Evolutionary conservation across 2,113 vertebrate species (phyloP).

Genomic region (Tetraodon nigroviridis): DNA sequence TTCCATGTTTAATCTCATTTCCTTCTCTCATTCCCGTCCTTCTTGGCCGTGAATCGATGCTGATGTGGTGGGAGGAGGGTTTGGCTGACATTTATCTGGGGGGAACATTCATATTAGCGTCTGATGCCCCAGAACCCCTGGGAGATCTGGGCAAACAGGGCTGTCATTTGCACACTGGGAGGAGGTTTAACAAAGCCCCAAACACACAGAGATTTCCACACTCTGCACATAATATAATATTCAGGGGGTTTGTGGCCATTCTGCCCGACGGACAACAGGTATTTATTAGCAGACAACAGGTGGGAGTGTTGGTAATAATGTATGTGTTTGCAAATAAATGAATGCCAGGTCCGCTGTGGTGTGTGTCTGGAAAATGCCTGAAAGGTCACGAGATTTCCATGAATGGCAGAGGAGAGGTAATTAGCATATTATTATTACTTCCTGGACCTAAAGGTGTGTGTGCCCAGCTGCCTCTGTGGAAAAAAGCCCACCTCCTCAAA

Average conservation of each 20-base stretch:
- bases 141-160: constrained; percentile 70
- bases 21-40: constrained; percentile 7
- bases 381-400: constrained; percentile 39
- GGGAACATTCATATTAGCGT: constrained; percentile 65
- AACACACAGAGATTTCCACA: constrained; percentile 56
- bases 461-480: neutral
- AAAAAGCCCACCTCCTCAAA: neutral
- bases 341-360: neutral
- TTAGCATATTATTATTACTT: constrained; percentile 28
- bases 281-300: constrained; percentile 36
- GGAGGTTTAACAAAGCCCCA: constrained; percentile 55
- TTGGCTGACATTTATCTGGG: constrained; percentile 75
- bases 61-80: constrained; percentile 21
- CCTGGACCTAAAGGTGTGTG: neutral
- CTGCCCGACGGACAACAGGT: constrained; percentile 39
- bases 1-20: constrained; percentile 21
- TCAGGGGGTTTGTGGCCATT: constrained; percentile 56
- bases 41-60: constrained; percentile 11
- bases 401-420: constrained; percentile 20
- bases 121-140: constrained; percentile 41
- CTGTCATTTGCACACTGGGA: constrained; percentile 72
- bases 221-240: constrained; percentile 58
- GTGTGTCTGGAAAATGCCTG: constrained; percentile 7
- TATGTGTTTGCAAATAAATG: constrained; percentile 29
- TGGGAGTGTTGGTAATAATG: constrained; percentile 42